Percentiles rank a stretch among this genome's conserved stretches.
Conservation (phyloP, 2,113 vertebrate species). For the Aldabrachelys gigantea region DNA sequence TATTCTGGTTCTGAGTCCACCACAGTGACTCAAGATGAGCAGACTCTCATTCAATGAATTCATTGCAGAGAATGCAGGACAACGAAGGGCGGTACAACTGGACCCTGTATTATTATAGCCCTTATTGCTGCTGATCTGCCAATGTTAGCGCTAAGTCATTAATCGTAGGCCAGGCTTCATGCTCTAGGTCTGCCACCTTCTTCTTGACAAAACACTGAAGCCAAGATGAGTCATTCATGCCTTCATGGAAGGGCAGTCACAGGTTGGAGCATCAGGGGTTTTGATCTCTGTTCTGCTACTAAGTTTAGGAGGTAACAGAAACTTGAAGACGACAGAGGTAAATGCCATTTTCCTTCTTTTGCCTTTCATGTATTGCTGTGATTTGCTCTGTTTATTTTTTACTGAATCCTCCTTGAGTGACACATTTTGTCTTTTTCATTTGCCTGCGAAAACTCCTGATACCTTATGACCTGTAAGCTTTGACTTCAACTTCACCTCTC, state of each 20-base stretch:
- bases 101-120: background rate
- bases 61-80: background rate
- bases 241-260: background rate
- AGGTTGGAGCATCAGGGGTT: background rate
- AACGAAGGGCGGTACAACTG: background rate
- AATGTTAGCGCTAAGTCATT: background rate
- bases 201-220: background rate
- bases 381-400: background rate
- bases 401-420: background rate
- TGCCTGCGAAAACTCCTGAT: conserved; percentile 29
- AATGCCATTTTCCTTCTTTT: background rate
- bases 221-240: background rate
- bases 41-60: background rate
- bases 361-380: background rate
- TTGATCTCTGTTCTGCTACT: background rate
- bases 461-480: background rate
- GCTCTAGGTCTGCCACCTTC: background rate
- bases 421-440: background rate
- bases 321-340: background rate
- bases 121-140: background rate
- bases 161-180: background rate
- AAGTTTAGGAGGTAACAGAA: background rate
- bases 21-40: background rate
- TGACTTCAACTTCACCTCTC: conserved; percentile 17
- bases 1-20: background rate